Conservation (phyloP, 1,140 invertebrate genomes). For the Campoletis sonorensis region DNA sequence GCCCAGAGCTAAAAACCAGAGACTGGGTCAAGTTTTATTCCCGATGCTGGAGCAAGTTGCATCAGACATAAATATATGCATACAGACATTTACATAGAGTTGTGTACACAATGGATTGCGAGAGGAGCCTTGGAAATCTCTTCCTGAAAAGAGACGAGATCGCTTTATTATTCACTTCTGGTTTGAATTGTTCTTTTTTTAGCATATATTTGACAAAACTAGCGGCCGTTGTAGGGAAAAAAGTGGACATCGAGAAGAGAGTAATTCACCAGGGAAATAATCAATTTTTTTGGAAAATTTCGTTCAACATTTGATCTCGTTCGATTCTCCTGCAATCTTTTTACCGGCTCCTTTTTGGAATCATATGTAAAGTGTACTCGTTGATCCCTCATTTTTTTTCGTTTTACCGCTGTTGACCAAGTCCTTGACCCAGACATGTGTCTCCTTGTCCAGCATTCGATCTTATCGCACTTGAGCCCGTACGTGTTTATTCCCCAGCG, state of each 20-base stretch:
- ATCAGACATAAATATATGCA: slow-evolving; percentile 11
- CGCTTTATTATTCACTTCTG: not conserved
- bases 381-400: not conserved
- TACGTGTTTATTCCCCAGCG: not conserved
- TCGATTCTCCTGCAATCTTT: not conserved
- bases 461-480: not conserved
- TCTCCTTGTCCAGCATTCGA: not conserved
- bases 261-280: not conserved
- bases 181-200: not conserved
- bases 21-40: slow-evolving; percentile 68
- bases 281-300: not conserved
- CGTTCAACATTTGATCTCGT: not conserved
- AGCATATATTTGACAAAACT: not conserved
- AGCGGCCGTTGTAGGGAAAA: not conserved
- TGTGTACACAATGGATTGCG: not conserved
- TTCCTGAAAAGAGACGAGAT: not conserved
- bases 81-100: not conserved
- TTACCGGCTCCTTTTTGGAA: not conserved
- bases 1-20: slow-evolving; percentile 56
- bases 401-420: not conserved
- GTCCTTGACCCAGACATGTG: slow-evolving; percentile 24
- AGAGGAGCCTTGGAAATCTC: not conserved
- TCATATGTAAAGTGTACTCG: not conserved
- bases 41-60: slow-evolving; percentile 25
- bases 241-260: too few species aligned